Evolutionary conservation across 2,888 invertebrate species (phyloP).

Genomic region (Parnassius orleans): DNA sequence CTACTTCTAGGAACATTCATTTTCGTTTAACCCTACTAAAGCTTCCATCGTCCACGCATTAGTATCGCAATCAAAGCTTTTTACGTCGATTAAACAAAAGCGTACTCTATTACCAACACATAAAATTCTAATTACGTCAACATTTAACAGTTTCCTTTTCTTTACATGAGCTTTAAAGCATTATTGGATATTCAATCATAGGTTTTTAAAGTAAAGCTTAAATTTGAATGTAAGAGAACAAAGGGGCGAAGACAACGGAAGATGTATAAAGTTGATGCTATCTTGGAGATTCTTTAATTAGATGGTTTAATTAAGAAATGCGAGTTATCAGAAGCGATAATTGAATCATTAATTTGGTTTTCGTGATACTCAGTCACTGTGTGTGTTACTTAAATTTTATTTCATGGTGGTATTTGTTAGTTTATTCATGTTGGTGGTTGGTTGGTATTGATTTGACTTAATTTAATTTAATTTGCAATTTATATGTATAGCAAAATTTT

Average conservation of each 20-base stretch:
- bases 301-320: conserved; percentile 68
- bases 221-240: background rate
- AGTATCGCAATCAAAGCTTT: conserved; percentile 3
- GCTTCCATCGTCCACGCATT: conserved; percentile 1
- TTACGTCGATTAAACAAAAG: background rate
- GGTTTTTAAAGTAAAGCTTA: background rate
- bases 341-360: conserved; percentile 62
- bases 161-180: background rate
- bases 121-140: conserved; percentile 4
- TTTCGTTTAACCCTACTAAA: conserved; percentile 4
- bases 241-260: conserved; percentile 15
- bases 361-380: conserved; percentile 27
- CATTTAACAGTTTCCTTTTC: background rate
- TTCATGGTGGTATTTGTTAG: too few relatives aligned
- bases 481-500: too few relatives aligned
- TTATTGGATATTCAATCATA: conserved; percentile 3
- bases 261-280: conserved; percentile 31
- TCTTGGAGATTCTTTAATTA: conserved; percentile 63
- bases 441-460: too few relatives aligned
- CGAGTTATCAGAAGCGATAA: conserved; percentile 63
- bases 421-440: too few relatives aligned
- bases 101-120: background rate
- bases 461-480: too few relatives aligned
- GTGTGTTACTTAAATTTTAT: conserved; percentile 5
- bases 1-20: conserved; percentile 4